Base-by-base conservation (phyloP, 2,113 vertebrate species). In the Alouatta palliata region DNA sequence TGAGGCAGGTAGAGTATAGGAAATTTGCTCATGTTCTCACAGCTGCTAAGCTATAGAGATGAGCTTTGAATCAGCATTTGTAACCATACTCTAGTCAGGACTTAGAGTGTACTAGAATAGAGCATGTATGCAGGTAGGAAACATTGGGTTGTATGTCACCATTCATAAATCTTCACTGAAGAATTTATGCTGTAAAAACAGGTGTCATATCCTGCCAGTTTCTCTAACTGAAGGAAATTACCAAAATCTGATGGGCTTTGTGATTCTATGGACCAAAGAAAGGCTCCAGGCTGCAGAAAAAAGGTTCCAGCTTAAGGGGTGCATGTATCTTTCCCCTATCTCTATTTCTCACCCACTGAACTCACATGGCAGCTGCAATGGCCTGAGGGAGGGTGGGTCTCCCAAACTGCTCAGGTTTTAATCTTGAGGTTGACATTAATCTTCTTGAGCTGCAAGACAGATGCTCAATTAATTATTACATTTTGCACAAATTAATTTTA, bases 1-100 rank as follows among this genome's bases (percentile, higher is more conserved):
- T 40, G 40, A 81, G 11, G 43, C 64, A 82, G 17, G 7, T 11
- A 61, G 30, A 70, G 27, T 30, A 0, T 47, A 54, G 92, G 10
- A 95, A 79, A 49, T 94, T 75, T 95, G 21, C 56, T 82, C 4
- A 13, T 77, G 49, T 43, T 82, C 66, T 97, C 77, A 80, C 10
- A 68, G 49, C 16, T 40, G 20, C 5, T 43, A 71, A 75, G 56
- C 37, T n/a, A 17, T 25, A 73, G 23, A 79, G 45, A 68, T 80
- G 35, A 87, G 3, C 30, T 56, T 47, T 54, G 58, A 90, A 11
- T 76, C 27, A 70, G 40, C 5, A 12, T 75, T 71, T 54, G 30
- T 35, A 85, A 43, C 6, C 8, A 35, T 4, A 40, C 7, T 94
- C 2, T 37, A 84, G n/a, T 7, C 27, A 21, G 47, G 52, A 85